Evolutionary conservation across 2,113 vertebrate species (phyloP).

Genomic region (Gadus chalcogrammus): DNA sequence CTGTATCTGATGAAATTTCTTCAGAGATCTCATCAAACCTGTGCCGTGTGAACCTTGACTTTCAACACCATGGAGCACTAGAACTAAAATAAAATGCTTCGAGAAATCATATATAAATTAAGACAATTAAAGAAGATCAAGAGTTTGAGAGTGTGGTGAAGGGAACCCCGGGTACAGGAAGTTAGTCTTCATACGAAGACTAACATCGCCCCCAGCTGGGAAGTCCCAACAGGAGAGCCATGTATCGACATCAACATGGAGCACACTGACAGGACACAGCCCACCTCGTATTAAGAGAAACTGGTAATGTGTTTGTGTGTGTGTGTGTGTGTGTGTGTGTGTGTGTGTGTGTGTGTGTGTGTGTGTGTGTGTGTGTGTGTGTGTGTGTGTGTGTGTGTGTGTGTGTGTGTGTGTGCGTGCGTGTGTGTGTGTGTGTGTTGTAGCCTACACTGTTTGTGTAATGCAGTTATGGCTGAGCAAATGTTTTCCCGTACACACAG

Average conservation of each 20-base stretch:
- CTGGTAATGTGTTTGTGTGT: too few species aligned
- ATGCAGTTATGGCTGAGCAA: slow-evolving; percentile 55
- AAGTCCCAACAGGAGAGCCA: slow-evolving; percentile 21
- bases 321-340: neutral
- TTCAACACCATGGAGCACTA: too few species aligned
- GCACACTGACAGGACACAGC: too few species aligned
- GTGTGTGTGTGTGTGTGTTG: slow-evolving; percentile 33
- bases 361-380: slow-evolving; percentile 18
- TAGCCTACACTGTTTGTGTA: slow-evolving; percentile 57
- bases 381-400: neutral
- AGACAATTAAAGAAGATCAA: too few species aligned
- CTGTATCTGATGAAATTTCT: too few species aligned
- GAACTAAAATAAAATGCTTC: too few species aligned
- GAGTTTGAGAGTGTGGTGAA: neutral
- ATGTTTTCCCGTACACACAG: slow-evolving; percentile 66
- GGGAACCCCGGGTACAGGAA: neutral
- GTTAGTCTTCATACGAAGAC: slow-evolving; percentile 41
- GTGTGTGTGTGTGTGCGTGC: slow-evolving; percentile 3
- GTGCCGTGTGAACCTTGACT: too few species aligned
- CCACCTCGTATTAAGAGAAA: too few species aligned
- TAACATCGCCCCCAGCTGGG: slow-evolving; percentile 71
- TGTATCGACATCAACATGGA: too few species aligned
- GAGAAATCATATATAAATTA: too few species aligned
- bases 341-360: neutral
- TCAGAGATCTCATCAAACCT: too few species aligned